Conservation (phyloP, 2,113 vertebrate species). For the Danionella cerebrum region DNA sequence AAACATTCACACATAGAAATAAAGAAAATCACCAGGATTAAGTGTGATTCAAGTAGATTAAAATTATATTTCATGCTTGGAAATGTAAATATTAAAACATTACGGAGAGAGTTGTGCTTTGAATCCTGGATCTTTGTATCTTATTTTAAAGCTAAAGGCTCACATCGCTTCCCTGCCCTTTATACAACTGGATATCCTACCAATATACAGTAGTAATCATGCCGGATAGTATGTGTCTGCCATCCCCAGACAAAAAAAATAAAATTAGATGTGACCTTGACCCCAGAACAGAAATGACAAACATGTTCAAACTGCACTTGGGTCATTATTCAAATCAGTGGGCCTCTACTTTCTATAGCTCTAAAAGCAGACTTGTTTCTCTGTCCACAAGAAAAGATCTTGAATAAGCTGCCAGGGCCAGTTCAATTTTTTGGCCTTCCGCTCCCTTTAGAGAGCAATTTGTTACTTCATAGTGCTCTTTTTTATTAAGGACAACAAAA, state of each 20-base stretch:
- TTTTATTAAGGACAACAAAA: slow-evolving; percentile 7
- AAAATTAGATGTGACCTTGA: not conserved
- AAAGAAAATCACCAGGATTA: too few species aligned
- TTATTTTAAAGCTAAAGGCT: too few species aligned
- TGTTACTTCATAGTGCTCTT: not conserved
- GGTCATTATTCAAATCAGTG: not conserved
- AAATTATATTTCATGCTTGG: too few species aligned
- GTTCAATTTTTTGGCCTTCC: not conserved
- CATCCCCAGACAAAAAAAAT: not conserved
- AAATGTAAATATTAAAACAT: too few species aligned
- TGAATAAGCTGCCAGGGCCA: not conserved
- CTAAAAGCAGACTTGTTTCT: not conserved
- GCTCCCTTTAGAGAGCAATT: not conserved
- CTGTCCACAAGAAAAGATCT: not conserved
- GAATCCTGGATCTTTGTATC: too few species aligned
- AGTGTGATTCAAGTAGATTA: too few species aligned
- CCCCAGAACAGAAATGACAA: not conserved
- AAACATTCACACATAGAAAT: too few species aligned
- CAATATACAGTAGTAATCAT: too few species aligned
- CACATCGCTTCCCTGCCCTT: too few species aligned
- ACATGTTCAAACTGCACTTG: not conserved
- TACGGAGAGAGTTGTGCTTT: too few species aligned
- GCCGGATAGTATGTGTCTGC: too few species aligned
- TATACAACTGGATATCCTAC: too few species aligned
- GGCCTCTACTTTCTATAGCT: not conserved